Evolutionary conservation across 1,140 invertebrate species (phyloP).

Genomic region (Lordiphosa collinella): DNA sequence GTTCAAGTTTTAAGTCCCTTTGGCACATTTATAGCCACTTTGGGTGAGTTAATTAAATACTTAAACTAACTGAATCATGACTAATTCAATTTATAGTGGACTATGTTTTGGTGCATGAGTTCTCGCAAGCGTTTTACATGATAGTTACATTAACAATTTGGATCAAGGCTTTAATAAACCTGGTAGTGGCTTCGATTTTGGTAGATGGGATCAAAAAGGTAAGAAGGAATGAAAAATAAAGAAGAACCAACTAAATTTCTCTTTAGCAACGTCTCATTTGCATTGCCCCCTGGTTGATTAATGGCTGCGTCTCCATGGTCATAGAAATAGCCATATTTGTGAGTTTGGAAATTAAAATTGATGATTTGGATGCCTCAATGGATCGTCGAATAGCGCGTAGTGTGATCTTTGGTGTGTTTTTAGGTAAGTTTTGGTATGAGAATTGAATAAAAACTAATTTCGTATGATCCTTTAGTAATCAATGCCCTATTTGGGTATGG

Average conservation of each 20-base stretch:
- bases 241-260: no score
- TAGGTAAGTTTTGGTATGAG: slow-evolving; percentile 25
- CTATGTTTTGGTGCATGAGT: slow-evolving; percentile 69
- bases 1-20: slow-evolving; percentile 60
- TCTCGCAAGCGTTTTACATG: slow-evolving; percentile 74
- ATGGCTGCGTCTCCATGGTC: slow-evolving; percentile 56
- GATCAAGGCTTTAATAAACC: slow-evolving; percentile 72
- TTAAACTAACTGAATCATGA: not conserved
- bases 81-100: slow-evolving; percentile 46
- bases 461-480: slow-evolving; percentile 29
- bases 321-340: slow-evolving; percentile 67
- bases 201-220: slow-evolving; percentile 77
- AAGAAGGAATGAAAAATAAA: slow-evolving; percentile 9
- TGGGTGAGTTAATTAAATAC: slow-evolving; percentile 32
- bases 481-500: slow-evolving; percentile 64
- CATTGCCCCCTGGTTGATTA: slow-evolving; percentile 75
- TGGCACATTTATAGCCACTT: slow-evolving; percentile 50
- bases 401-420: slow-evolving; percentile 68
- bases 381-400: slow-evolving; percentile 69
- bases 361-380: slow-evolving; percentile 68
- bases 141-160: slow-evolving; percentile 67
- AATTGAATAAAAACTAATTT: not conserved
- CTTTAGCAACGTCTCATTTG: slow-evolving; percentile 67
- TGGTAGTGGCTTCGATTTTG: slow-evolving; percentile 65
- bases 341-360: slow-evolving; percentile 67